Base-by-base conservation (phyloP, 2,888 invertebrate genomes). In the Toxonevra muliebris region DNA sequence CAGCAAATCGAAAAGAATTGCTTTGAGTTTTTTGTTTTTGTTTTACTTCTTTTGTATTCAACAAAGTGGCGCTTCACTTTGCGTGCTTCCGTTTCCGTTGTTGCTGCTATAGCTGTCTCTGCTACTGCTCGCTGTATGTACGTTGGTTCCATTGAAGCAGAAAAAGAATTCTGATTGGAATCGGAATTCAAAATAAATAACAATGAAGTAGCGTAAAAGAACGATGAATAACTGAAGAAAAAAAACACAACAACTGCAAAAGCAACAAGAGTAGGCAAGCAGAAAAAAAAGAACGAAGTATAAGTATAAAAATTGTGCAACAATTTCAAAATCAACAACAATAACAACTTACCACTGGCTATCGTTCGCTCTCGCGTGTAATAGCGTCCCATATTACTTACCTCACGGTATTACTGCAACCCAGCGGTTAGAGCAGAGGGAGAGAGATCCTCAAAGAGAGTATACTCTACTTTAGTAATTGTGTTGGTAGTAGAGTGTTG, bases 161-260 rank as follows among this genome's bases (percentile, higher is more conserved):
- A 68, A 70, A 53, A 57, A 41, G 43, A 45, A 41, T 61, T 17
- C 66, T 69, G 71, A 69, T 71, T 71, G 68, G 64, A 68, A 71
- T 60, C 58, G 68, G 55, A 65, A 61, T 64, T 43, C 50, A 62
- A 68, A 65, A 59, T 53, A 61, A 69, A 67, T 63, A 58, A 45
- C 50, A 58, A 58, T 19, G 17, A 48, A 19, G 55, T 19, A 30
- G 55, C 48, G 54, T 19, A 19, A n/a, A 19, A 54, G 12, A 17
- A 30, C 30, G 15, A 20, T 15, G 15, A 54, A 54, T 19, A 7
- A 54, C n/a, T 17, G n/a, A 15, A n/a, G 10, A 10, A 13, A 48
- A 7, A 48, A 48, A 8, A 7, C 8, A 11, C 13, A 48, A 48
- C 13, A 8, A 48, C 8, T 5, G 10, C 48, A n/a, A 48, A 48